These are phyloP conservation scores for Pycnomerus fuliginosus DNA, from an alignment of 2,888 invertebrate genomes.

Conservation along the genomic window DNA sequence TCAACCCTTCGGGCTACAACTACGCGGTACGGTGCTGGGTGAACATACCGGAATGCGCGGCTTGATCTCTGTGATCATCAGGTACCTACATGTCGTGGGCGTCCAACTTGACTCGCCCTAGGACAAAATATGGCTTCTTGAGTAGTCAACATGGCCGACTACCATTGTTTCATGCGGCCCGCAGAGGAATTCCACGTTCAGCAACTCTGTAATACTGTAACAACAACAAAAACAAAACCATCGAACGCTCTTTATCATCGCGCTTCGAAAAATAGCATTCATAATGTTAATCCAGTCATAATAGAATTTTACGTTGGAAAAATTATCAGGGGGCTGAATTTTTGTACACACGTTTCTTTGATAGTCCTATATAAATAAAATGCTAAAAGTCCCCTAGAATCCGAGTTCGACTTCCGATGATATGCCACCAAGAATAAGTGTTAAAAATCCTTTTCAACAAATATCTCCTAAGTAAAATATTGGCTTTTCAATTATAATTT, in stretches of 20 bases:
- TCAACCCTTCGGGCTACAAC: too few species aligned
- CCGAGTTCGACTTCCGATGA: too few species aligned
- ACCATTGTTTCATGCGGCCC: constrained; percentile 42
- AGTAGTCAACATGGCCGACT: constrained; percentile 53
- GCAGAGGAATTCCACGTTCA: constrained; percentile 25
- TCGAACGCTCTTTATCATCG: constrained; percentile 10
- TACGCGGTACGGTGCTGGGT: constrained; percentile 14
- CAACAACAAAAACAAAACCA: too few species aligned
- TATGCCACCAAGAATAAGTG: too few species aligned
- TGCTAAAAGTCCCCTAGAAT: too few species aligned
- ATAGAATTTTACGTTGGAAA: not conserved
- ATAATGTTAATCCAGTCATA: not conserved
- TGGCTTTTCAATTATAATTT: too few species aligned
- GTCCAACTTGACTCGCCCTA: constrained; percentile 46
- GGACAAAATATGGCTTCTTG: constrained; percentile 54
- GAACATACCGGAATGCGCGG: constrained; percentile 35
- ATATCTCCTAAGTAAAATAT: too few species aligned
- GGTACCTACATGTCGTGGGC: constrained; percentile 50
- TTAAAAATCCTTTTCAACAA: too few species aligned
- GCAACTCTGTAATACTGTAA: constrained; percentile 15
- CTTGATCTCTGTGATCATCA: constrained; percentile 44
- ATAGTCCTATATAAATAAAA: too few species aligned
- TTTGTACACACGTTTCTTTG: too few species aligned
- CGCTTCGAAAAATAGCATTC: too few species aligned
- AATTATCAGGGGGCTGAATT: not conserved